Evolutionary conservation across 1,140 invertebrate genomes (phyloP), one percentile per base, ranked within the genome.

Genomic region (Zaprionus inermis): DNA sequence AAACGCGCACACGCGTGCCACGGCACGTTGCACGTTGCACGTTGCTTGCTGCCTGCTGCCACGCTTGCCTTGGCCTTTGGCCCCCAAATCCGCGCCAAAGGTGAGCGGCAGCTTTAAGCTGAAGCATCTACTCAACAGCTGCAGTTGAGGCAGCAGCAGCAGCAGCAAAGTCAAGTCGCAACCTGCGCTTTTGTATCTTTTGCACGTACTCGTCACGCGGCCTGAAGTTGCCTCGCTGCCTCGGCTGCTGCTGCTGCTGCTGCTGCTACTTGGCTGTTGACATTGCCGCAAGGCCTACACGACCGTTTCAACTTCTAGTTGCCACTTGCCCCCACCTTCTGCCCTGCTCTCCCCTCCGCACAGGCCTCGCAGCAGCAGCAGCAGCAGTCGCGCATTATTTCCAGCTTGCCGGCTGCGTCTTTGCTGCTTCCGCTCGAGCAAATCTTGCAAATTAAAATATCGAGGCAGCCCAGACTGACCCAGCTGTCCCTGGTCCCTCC

Each of bases 141-240:
- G 81, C 64, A 68, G n/a, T n/a, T n/a, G n/a, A n/a, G n/a, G 22
- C 51, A 59, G 60, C 69, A 44, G 44, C 41, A 14, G 36, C 66
- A 64, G 49, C 72, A 76, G 51, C 69, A 52, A 78, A 91, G 81
- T 91, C 81, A 91, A 91, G 89, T 28, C 85, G 85, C 81, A 82
- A 78, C 79, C 81, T 89, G 81, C 81, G 74, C 75, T 91, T 55
- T 81, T 91, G 89, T 91, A 91, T 91, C 89, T 89, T 88, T 89
- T 91, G 84, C 89, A 91, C 81, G 88, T 89, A 82, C 79, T 89
- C 80, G 83, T 80, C 82, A 86, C 81, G 70, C 72, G 60, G 80
- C 74, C 72, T 79, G 54, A 69, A 58, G 64, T 75, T 69, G 41
- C 38, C 28, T n/a, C 63, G 36, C n/a, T 69, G 56, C 24, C 65